Base-by-base conservation (phyloP, 2,888 invertebrate genomes). In the Agrochola litura region DNA sequence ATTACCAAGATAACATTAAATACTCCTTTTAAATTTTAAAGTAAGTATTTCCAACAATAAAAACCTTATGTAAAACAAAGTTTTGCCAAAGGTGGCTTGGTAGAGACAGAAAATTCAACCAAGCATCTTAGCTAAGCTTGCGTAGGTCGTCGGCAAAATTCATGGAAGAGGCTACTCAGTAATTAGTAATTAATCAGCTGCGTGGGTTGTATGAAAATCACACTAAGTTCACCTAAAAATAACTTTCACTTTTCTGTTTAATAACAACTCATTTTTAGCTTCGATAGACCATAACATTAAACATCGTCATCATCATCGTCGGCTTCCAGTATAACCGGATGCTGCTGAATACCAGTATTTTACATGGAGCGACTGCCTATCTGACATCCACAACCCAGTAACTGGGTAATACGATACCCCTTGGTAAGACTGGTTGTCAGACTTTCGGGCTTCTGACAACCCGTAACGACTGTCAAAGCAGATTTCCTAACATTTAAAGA, bases 151-250 rank as follows among this genome's bases (percentile, higher is more conserved):
- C 4, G n/a, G 25, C 19, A 16, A 60, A 56, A 65, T 58, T 52
- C 60, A 37, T 60, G 65, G 52, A 54, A 56, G 30, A 5, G n/a
- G 41, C 49, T 66, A 14, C n/a, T 19, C 52, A 19, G 60, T 54
- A 25, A 66, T 79, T 54, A 78, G 54, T 78, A 41, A 78, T 79
- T 79, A 37, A 79, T 78, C 1, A 41, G n/a, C 12, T 46, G 60
- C n/a, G 78, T 79, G 37, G 66, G 78, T n/a, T 49, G 10, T 41
- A 9, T 12, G 37, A 46, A 66, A 77, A 54, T 46, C 19, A 58
- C n/a, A 43, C 37, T 70, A 43, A 56, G 37, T n/a, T 60, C n/a
- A 12, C 0, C 65, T 22, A 65, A 71, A 71, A 71, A 41, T 73
- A 56, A 49, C 46, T 46, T 73, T 9, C 16, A 14, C 14, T 10